Evolutionary conservation across 2,113 vertebrate species (phyloP), one percentile per base, ranked within the genome.

Genomic region (Poicephalus gulielmi): DNA sequence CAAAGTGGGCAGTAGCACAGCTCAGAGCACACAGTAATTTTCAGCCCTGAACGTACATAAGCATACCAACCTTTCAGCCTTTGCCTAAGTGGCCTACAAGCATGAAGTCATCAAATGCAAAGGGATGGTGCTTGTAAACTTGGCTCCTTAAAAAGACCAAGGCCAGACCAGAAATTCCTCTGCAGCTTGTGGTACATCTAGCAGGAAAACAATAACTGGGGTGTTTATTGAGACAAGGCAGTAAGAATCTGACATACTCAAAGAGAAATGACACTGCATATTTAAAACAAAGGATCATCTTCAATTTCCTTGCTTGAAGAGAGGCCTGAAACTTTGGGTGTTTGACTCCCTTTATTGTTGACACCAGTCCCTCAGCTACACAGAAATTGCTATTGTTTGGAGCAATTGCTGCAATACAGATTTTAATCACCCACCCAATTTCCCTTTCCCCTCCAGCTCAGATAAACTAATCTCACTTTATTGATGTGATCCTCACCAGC

Each of bases 161-260:
- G 43, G 25, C 8, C 1, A 44, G 14, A 30, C 0, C 1, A 37
- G 12, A 27, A 1, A 12, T 43, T 68, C 39, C 22, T 67, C 39
- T 64, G 15, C n/a, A 70, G 23, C 12, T 33, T 25, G 24, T 25
- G 24, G 22, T 49, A 4, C 3, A 31, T 4, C 25, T 57, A 30
- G 8, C 63, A 78, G 24, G 25, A 81, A 80, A 74, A 73, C 14
- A 73, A 76, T 14, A 55, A 47, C 30, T 11, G 7, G 2, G 17
- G 23, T 50, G 11, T 23, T 66, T 62, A 35, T 2, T 12, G 27
- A 44, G 17, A 8, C 8, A 9, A 88, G 11, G 19, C 7, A 23
- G 3, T 44, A 76, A 50, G 44, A 70, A 82, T 33, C 20, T 31
- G 27, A 79, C 9, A 2, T 3, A 2, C 5, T 6, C 33, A n/a